A percentile compares a stretch with the other conserved stretches of the same genome.
Evolutionary conservation across 2,888 invertebrate species (phyloP).

Genomic region (Desoria tigrina): DNA sequence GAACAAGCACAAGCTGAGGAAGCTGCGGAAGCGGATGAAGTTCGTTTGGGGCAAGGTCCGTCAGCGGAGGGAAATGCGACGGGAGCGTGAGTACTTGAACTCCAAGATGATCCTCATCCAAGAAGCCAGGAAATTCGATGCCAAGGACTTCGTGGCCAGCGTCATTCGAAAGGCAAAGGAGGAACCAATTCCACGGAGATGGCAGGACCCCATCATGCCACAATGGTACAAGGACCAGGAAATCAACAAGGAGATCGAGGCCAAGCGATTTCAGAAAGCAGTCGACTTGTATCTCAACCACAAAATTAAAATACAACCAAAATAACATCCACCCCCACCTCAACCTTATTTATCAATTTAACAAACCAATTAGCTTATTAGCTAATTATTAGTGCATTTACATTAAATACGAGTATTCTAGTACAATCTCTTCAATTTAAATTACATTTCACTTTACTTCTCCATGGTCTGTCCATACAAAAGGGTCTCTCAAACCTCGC

Average conservation of each 20-base stretch:
- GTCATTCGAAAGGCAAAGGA: slow-evolving; percentile 66
- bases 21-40: slow-evolving; percentile 76
- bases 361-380: too few species aligned
- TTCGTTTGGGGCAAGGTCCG: slow-evolving; percentile 71
- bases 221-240: slow-evolving; percentile 67
- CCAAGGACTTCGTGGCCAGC: slow-evolving; percentile 69
- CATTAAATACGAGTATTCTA: too few species aligned
- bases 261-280: slow-evolving; percentile 35
- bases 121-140: slow-evolving; percentile 73
- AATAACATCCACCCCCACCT: too few species aligned
- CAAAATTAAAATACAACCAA: slow-evolving; percentile 22
- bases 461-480: too few species aligned
- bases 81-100: slow-evolving; percentile 77
- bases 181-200: slow-evolving; percentile 59
- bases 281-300: slow-evolving; percentile 39
- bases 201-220: slow-evolving; percentile 67
- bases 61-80: slow-evolving; percentile 69
- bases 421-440: too few species aligned
- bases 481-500: too few species aligned
- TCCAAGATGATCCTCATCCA: slow-evolving; percentile 69
- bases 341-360: too few species aligned
- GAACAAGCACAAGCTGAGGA: slow-evolving; percentile 81
- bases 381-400: too few species aligned
- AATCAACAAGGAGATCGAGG: slow-evolving; percentile 28
- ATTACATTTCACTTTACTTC: too few species aligned